Evolutionary conservation across 2,113 vertebrate species (phyloP), one percentile per base, ranked within the genome.

Genomic region (Theropithecus gelada): DNA sequence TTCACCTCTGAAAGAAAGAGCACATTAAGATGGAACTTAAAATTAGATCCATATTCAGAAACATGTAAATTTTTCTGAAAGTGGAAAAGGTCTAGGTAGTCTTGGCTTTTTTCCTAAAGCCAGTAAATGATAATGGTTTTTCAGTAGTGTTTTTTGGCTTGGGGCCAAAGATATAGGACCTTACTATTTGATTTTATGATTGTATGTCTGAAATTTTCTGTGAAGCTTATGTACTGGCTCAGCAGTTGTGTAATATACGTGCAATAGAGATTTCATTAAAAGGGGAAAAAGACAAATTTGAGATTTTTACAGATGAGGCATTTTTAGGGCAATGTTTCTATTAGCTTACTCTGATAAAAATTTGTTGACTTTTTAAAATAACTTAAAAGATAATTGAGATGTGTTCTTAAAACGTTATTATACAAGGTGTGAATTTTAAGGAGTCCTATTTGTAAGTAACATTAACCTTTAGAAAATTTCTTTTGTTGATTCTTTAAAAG

Each of bases 291-390:
- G 80, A 68, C 48, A 79, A 72, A 90, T 76, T 76, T 78, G 52
- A 90, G 83, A 23, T 43, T 93, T 96, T 92, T 90, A 18, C 17
- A 80, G 35, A 18, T 83, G 48, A 82, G 72, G n/a, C 18, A 76
- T 70, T 95, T 84, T 95, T 93, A 82, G 4, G 30, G 35, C 38
- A 88, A 4, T 92, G 80, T 76, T 96, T 95, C 38, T 88, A 0
- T 88, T 91, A 66, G 64, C 20, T 55, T 96, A 30, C 70, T 32
- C 4, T 92, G 12, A 90, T 80, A 64, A 90, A 95, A 94, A 59
- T 78, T 97, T n/a, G 64, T 89, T 73, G 68, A 80, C 96, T 64
- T 84, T 90, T 84, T 70, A 52, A 84, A 88, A 90, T 97, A 80
- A 96, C 38, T 79, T 96, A 68, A 52, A 76, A 80, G 38, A 88